These are phyloP conservation scores for Biston stratarius DNA, from an alignment of 2,888 invertebrate species.

Conservation along the genomic window DNA sequence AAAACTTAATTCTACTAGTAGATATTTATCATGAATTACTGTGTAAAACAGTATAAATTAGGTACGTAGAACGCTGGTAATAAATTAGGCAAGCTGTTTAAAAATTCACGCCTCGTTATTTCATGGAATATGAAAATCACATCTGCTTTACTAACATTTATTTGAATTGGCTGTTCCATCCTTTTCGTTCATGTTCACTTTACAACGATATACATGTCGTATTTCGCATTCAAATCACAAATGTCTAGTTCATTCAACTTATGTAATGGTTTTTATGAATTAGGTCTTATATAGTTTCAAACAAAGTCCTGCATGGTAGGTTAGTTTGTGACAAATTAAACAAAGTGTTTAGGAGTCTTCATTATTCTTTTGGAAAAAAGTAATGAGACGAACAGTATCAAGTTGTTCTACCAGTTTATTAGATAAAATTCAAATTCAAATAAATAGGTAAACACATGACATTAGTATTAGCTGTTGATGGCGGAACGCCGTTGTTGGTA, in stretches of 20 bases:
- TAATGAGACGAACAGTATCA: no score
- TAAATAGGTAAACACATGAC: no score
- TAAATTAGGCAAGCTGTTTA: neutral
- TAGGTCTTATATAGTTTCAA: neutral
- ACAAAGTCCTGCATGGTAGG: neutral
- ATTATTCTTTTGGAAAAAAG: no score
- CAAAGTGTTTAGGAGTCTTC: no score
- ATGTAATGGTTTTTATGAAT: constrained; percentile 1
- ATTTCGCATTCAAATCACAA: constrained; percentile 13
- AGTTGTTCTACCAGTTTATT: no score
- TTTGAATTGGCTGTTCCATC: constrained; percentile 9
- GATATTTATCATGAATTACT: no score
- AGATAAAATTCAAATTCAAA: no score
- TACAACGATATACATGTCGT: neutral
- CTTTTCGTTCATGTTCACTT: neutral
- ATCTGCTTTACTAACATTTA: constrained; percentile 5
- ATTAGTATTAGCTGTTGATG: no score
- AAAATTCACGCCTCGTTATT: constrained; percentile 14
- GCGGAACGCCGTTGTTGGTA: no score
- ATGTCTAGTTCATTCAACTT: constrained; percentile 18
- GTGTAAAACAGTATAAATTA: neutral
- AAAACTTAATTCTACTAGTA: no score
- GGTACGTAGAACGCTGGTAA: no score
- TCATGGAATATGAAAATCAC: constrained; percentile 12
- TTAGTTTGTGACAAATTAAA: no score